These are phyloP conservation scores for Thalassoma bifasciatum DNA, from an alignment of 2,113 vertebrate species.

Conservation along the genomic window DNA sequence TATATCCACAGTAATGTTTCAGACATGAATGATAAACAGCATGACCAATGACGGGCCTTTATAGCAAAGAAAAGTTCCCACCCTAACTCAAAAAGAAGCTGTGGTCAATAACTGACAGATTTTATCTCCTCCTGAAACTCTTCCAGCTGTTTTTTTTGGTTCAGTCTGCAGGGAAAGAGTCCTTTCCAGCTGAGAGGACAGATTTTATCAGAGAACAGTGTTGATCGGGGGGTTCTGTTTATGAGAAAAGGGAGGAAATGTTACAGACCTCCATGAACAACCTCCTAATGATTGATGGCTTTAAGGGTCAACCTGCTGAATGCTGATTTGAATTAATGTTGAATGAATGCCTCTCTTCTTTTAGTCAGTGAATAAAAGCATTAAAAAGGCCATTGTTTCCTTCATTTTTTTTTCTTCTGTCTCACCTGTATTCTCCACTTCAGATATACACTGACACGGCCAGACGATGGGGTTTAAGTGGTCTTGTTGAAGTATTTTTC, in stretches of 20 bases:
- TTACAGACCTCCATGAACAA: constrained; percentile 70
- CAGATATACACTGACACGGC: background rate
- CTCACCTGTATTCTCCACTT: background rate
- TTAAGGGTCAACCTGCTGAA: constrained; percentile 89
- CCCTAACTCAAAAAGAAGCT: background rate
- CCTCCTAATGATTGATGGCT: constrained; percentile 84
- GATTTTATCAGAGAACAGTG: constrained; percentile 90
- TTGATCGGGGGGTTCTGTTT: constrained; percentile 85
- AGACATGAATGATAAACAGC: background rate
- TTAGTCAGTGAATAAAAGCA: constrained; percentile 99
- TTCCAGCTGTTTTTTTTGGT: constrained; percentile 54
- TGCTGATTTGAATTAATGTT: constrained; percentile 96
- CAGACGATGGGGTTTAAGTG: background rate
- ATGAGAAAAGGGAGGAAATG: constrained; percentile 71
- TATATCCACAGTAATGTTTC: background rate
- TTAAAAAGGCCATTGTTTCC: constrained; percentile 77
- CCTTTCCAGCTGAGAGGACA: constrained; percentile 86
- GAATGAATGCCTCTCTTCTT: constrained; percentile 99
- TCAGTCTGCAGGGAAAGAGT: constrained; percentile 47
- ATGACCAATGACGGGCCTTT: constrained; percentile 10
- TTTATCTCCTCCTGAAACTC: constrained; percentile 29
- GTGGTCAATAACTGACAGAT: constrained; percentile 3
- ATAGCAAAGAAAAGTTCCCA: constrained; percentile 6
- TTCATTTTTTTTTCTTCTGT: background rate
- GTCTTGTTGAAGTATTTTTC: background rate